Conservation (phyloP, 2,113 vertebrate genomes). For the Anoura caudifer region DNA sequence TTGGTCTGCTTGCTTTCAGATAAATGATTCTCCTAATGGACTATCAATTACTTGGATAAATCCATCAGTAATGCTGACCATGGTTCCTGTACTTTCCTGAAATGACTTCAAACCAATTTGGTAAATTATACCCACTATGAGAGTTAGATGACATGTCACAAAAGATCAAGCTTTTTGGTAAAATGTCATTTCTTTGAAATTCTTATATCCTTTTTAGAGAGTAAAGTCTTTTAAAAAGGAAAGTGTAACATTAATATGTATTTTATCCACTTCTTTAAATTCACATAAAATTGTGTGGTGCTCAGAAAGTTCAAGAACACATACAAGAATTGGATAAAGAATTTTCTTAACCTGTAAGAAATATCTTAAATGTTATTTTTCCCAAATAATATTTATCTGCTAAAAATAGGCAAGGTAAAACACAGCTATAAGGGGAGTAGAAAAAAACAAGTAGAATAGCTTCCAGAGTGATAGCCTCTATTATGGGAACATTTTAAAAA, state of each 20-base stretch:
- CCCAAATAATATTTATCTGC: not conserved
- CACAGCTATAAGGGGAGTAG: not conserved
- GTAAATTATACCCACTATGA: conserved; percentile 75
- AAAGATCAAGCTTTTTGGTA: conserved; percentile 75
- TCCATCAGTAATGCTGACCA: conserved; percentile 75
- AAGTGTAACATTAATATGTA: conserved; percentile 11
- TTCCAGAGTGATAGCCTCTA: not conserved
- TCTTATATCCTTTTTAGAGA: conserved; percentile 30
- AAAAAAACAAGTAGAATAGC: not conserved
- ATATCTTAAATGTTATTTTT: not conserved
- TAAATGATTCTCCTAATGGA: conserved; percentile 79
- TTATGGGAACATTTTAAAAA: not conserved
- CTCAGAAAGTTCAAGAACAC: not conserved
- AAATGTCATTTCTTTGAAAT: conserved; percentile 76
- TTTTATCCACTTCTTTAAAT: conserved; percentile 32
- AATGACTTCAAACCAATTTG: conserved; percentile 74
- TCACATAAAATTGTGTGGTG: not conserved
- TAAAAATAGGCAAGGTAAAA: not conserved
- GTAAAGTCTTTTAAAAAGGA: conserved; percentile 56
- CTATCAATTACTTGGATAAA: conserved; percentile 74
- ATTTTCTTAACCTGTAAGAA: not conserved
- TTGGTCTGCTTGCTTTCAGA: conserved; percentile 66
- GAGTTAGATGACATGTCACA: conserved; percentile 74
- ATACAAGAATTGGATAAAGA: not conserved
- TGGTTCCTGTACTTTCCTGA: conserved; percentile 67